Evolutionary conservation across 1,140 invertebrate species (phyloP), one percentile per base, ranked within the genome.

Genomic region (Plectrocnemia conspersa): DNA sequence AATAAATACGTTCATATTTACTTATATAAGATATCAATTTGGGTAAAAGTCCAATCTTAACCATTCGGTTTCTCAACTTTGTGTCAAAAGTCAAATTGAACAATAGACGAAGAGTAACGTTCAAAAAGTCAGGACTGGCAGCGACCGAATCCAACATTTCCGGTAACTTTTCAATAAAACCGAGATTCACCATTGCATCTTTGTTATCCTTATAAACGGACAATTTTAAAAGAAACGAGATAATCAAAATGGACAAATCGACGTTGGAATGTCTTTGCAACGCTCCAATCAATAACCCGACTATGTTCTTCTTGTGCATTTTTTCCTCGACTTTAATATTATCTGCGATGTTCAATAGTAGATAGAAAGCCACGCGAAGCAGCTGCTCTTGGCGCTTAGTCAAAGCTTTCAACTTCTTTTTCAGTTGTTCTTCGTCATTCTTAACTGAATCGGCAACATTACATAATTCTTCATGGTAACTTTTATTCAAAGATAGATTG

Each of bases 41-140:
- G 27, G 91, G 88, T 44, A 98, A 72, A 33, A 97, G 74, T 46
- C 92, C 93, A 65, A 86, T 78, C 69, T 88, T 86, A 55, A 98
- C 83, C 84, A 99, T 97, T 74, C 86, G 88, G 49, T 82, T 84
- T 50, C 94, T 78, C 47, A 94, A 70, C 64, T 87, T 86, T 9
- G 83, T 78, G 71, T 98, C 94, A 76, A 99, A 98, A n/a, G 93
- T 95, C 29, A 99, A 81, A 81, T 99, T 99, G 63, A 95, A 92
- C 5, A 98, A 75, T 11, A 98, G 74, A 64, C 91, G 86, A 41
- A 97, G 77, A 16, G 88, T 88, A 45, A 91, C 84, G 72, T 89
- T 86, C n/a, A 92, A 79, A 38, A 98, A 74, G 76, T 95, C 92
- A 62, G 80, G 73, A 72, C 87, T 85, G 47, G 78, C 78, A 59